Base-by-base conservation (phyloP, 1,140 invertebrate species). In the Drosophila trapezifrons region DNA sequence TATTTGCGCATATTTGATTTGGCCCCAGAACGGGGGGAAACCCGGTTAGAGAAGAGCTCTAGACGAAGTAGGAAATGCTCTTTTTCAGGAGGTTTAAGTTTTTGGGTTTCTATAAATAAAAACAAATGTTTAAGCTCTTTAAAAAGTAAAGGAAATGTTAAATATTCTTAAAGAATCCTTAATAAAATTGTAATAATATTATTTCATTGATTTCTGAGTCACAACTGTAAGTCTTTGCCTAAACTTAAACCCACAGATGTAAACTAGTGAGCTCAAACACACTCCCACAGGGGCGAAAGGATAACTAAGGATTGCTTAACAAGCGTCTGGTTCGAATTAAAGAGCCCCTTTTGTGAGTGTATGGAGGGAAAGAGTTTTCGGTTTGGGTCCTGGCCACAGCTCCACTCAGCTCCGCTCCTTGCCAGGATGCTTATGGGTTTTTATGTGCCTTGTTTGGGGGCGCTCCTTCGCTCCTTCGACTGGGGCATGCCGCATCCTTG, bases 1-100 rank as follows among this genome's bases (percentile, higher is more conserved):
- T 87, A 87, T 87, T 87, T 87, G 83, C 79, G 83, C 83, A 87
- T 87, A 89, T 87, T 87, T 87, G 83, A 87, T 87, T 89, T 77
- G 78, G 65, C 45, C 45, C 38, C 69, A 46, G 17, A 65, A 54
- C 18, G 17, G 17, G 8, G n/a, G n/a, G n/a, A n/a, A n/a, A n/a
- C n/a, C n/a, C n/a, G n/a, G n/a, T 22, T 40, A 12, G 22, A 29
- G 42, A 25, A 22, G 25, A 37, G 10, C 6, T 10, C 12, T 13
- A 8, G 18, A 1, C 20, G 65, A 71, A 25, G 4, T n/a, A 10
- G 1, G 6, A 15, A 40, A 47, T 71, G 27, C 67, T 7, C 67
- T 71, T 27, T 7, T 10, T 2, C 3, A 10, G 15, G 3, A 2
- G 1, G 1, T 2, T 9, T 29, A 9, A 29, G n/a, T n/a, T n/a